Percentiles rank a stretch among this genome's conserved stretches.
These are phyloP conservation scores for Nemopilema nomurai DNA, from an alignment of 30 jellyfish, hydroid and myxozoan species.

Conservation along the genomic window DNA sequence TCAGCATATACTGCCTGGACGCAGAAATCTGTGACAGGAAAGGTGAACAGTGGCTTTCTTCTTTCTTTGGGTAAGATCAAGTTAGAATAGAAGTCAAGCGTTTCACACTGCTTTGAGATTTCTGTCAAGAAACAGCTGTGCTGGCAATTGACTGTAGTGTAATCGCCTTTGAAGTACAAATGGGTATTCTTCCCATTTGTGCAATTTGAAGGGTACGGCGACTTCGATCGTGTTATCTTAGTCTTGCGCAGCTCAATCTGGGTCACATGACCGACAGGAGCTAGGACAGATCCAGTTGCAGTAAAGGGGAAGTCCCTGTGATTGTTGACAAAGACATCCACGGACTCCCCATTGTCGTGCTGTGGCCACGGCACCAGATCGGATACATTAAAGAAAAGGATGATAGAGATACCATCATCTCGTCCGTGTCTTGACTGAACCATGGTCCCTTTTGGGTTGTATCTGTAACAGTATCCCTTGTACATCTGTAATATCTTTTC, in stretches of 20 bases:
- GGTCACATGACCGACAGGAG: conserved; percentile 36
- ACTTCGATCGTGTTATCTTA: conserved; percentile 8
- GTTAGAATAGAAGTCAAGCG: conserved; percentile 13
- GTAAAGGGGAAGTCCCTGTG: conserved; percentile 38
- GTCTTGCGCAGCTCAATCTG: conserved; percentile 19
- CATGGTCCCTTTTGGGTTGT: conserved; percentile 35
- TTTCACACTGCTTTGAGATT: conserved; percentile 8
- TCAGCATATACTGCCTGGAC: neutral
- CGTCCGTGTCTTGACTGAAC: conserved; percentile 45
- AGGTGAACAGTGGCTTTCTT: neutral
- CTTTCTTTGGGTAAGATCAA: conserved; percentile 20
- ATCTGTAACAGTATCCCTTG: conserved; percentile 37
- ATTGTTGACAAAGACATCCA: conserved; percentile 36
- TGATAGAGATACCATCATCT: conserved; percentile 15
- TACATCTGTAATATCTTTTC: conserved; percentile 16
- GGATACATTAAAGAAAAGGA: conserved; percentile 17
- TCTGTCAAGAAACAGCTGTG: conserved; percentile 27
- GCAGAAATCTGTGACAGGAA: neutral
- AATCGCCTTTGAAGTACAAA: conserved; percentile 35
- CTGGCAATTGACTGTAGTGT: conserved; percentile 43
- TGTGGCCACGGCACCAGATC: conserved; percentile 6
- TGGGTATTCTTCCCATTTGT: conserved; percentile 7
- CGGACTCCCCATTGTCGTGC: conserved; percentile 2
- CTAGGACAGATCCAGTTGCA: conserved; percentile 15
- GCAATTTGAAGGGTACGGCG: conserved; percentile 61